phyloP scores from a whole-genome alignment of 2,113 vertebrate genomes.

The Lepidothrix coronata region DNA sequence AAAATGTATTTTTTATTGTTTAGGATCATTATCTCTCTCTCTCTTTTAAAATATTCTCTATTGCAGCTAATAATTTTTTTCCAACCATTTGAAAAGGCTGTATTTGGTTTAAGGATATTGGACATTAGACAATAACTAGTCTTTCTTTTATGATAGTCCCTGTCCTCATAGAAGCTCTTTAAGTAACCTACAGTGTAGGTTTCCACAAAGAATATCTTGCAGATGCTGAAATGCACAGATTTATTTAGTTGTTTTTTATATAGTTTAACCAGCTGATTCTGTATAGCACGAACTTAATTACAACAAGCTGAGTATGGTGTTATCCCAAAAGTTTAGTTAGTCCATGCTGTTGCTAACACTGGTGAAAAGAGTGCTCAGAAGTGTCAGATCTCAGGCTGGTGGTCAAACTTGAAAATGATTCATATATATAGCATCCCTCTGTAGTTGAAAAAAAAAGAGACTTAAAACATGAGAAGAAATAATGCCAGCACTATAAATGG shows the following conservation, averaged over 20 bases:
- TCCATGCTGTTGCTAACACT: neutral
- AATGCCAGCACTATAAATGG: neutral
- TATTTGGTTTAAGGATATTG: neutral
- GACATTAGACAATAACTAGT: neutral
- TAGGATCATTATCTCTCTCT: conserved; percentile 39
- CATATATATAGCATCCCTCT: neutral
- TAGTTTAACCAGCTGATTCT: neutral
- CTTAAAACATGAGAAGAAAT: neutral
- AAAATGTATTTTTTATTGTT: neutral
- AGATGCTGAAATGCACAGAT: neutral
- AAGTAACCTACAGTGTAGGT: neutral
- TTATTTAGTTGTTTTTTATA: neutral
- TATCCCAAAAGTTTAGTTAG: neutral
- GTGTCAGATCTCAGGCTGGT: neutral
- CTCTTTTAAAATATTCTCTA: conserved; percentile 17
- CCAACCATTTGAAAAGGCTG: conserved; percentile 48
- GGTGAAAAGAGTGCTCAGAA: neutral
- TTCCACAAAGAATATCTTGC: neutral
- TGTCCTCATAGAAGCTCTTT: neutral
- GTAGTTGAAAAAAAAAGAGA: neutral
- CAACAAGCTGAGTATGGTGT: neutral
- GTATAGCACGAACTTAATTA: neutral
- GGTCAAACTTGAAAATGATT: neutral
- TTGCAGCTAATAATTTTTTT: conserved; percentile 48
- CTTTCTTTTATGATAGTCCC: conserved; percentile 21